Base-by-base conservation (phyloP, 2,797 vertebrate species). In the Rhinatrema bivittatum region DNA sequence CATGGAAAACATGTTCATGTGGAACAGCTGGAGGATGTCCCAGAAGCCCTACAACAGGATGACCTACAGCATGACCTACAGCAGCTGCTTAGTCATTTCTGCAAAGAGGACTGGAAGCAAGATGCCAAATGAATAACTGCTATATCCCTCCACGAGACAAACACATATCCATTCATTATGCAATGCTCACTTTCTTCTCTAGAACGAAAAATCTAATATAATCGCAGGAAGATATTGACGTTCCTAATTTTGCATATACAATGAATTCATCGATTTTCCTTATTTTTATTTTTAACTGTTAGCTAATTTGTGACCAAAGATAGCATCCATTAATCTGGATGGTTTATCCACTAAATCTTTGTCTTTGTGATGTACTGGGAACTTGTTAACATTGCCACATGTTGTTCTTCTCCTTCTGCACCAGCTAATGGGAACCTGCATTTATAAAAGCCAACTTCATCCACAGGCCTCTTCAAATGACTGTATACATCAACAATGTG, bases 261-360 rank as follows among this genome's bases (percentile, higher is more conserved):
- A 29, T 27, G 37, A 68, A 44, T 60, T 60, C 29, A 50, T 42
- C 30, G 28, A 33, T 65, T 68, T 51, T 38, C 15, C 32, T 66
- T 60, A 69, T 24, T 29, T 41, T 56, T 75, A 50, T 70, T 54
- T 55, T 56, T 60, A 70, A 79, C 56, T 54, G 68, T 81, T 67
- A 79, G 62, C 80, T 85, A 72, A 83, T 82, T 84, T 85, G 91
- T 95, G 91, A 96, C 93, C 92, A 94, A 96, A 97, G 91, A 95
- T 76, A 70, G 78, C 78, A 62, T 72, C 78, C 72, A 64, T 68
- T 53, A 31, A 57, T 50, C 42, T 9, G 55, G 77, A 68, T 75
- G 74, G 61, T 67, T 65, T 72, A 60, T 64, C 74, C 64, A 70
- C 48, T 52, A 27, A 49, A 39, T 39, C 25, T 37, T 58, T 45